phyloP scores from a whole-genome alignment of 2,113 vertebrate genomes.

The Acrocephalus kingi region DNA sequence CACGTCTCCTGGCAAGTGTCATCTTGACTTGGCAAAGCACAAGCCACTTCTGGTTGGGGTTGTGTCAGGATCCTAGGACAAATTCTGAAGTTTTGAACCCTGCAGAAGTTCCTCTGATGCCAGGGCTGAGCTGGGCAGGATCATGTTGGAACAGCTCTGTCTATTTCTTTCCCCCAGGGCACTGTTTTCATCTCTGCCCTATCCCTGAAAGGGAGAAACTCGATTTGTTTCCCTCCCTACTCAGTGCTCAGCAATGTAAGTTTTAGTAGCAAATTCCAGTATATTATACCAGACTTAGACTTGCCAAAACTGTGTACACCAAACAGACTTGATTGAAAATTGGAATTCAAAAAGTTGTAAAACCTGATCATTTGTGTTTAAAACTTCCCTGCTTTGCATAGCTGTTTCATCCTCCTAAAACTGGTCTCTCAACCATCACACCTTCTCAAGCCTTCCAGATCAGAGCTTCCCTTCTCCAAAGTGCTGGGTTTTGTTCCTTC shows the following conservation, averaged over 20 bases:
- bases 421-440: not conserved
- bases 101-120: not conserved
- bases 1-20: not conserved
- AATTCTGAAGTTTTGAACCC: not conserved
- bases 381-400: not conserved
- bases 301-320: not conserved
- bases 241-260: not conserved
- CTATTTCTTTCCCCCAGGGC: not conserved
- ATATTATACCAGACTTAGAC: not conserved
- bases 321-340: not conserved
- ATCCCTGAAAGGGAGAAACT: not conserved
- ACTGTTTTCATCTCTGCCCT: not conserved
- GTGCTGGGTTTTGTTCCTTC: not conserved
- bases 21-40: not conserved
- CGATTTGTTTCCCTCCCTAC: not conserved
- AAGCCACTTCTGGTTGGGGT: not conserved
- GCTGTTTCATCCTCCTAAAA: not conserved
- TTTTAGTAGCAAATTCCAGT: not conserved
- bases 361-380: not conserved
- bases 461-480: not conserved
- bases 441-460: not conserved
- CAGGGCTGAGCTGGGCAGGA: not conserved
- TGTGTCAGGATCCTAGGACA: not conserved
- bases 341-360: not conserved
- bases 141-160: rapidly evolving